Percentiles rank a stretch among this genome's conserved stretches.
These are phyloP conservation scores for Zaprionus obscuricornis DNA, from an alignment of 2,888 invertebrate species.

Conservation along the genomic window DNA sequence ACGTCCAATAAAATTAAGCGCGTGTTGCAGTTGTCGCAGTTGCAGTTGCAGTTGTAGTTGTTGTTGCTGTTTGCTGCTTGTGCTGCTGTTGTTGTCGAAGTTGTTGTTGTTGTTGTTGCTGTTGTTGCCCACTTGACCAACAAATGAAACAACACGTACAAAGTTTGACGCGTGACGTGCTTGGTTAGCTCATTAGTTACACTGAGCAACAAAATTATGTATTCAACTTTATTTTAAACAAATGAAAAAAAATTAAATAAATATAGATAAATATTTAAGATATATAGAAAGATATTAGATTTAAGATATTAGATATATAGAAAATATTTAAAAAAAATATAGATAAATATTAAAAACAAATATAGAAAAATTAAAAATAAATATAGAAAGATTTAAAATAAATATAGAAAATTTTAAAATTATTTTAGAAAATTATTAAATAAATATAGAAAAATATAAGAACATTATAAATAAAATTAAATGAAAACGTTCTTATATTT, in stretches of 20 bases:
- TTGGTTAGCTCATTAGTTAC: constrained; percentile 55
- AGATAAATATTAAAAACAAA: too few species aligned
- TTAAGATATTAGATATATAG: neutral
- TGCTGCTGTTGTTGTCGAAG: constrained; percentile 25
- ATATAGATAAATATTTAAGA: constrained; percentile 7
- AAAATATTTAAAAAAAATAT: too few species aligned
- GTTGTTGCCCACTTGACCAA: constrained; percentile 68
- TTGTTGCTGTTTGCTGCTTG: constrained; percentile 26
- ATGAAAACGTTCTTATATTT: too few species aligned
- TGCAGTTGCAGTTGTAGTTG: constrained; percentile 31
- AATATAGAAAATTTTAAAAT: too few species aligned
- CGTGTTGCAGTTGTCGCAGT: constrained; percentile 65
- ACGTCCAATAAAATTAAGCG: constrained; percentile 74
- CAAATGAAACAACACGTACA: constrained; percentile 77
- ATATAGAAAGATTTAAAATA: too few species aligned
- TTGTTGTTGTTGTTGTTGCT: constrained; percentile 6
- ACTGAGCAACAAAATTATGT: constrained; percentile 39
- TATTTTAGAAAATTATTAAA: too few species aligned
- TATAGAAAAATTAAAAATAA: too few species aligned
- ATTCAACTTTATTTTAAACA: neutral
- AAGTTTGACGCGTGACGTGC: constrained; percentile 76
- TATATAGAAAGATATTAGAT: neutral
- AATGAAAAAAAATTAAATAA: constrained; percentile 5
- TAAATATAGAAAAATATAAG: too few species aligned
- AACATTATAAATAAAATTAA: too few species aligned